A percentile compares a stretch with the other conserved stretches of the same genome.
Conservation (phyloP, 2,113 vertebrate species). For the Naja naja region DNA sequence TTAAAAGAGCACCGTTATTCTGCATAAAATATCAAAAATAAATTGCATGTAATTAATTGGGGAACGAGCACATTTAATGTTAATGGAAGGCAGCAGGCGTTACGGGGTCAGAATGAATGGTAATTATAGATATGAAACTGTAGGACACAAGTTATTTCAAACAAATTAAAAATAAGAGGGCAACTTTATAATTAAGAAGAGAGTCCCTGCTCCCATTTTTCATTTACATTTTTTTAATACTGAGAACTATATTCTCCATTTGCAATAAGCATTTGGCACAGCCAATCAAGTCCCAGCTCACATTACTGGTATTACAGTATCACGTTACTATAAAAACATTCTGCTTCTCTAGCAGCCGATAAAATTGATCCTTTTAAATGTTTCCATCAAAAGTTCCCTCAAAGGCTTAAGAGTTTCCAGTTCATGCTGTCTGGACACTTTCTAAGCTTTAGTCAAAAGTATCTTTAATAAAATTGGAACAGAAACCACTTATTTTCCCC, state of each 20-base stretch:
- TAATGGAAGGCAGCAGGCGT: neutral
- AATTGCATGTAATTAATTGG: neutral
- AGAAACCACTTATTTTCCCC: neutral
- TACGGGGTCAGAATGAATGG: neutral
- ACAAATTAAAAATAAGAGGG: neutral
- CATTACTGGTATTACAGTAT: conserved; percentile 19
- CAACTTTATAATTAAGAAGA: conserved; percentile 13
- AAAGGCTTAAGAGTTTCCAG: conserved; percentile 34
- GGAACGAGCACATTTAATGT: neutral
- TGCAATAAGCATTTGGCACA: conserved; percentile 7
- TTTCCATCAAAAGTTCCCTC: conserved; percentile 16
- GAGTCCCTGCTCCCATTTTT: conserved; percentile 4
- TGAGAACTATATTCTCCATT: conserved; percentile 8
- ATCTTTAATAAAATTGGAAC: neutral
- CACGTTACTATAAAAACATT: conserved; percentile 39
- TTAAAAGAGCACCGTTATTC: conserved; percentile 8
- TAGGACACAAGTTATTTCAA: neutral
- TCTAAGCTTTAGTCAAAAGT: conserved; percentile 22
- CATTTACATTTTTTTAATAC: conserved; percentile 13
- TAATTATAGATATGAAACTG: neutral
- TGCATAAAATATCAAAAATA: neutral
- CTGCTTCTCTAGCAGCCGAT: conserved; percentile 36
- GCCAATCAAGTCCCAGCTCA: conserved; percentile 29
- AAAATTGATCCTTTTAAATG: conserved; percentile 31
- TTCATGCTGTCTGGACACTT: conserved; percentile 18